These are phyloP conservation scores for Hyposoter didymator DNA, from an alignment of 2,888 invertebrate species.

Conservation along the genomic window DNA sequence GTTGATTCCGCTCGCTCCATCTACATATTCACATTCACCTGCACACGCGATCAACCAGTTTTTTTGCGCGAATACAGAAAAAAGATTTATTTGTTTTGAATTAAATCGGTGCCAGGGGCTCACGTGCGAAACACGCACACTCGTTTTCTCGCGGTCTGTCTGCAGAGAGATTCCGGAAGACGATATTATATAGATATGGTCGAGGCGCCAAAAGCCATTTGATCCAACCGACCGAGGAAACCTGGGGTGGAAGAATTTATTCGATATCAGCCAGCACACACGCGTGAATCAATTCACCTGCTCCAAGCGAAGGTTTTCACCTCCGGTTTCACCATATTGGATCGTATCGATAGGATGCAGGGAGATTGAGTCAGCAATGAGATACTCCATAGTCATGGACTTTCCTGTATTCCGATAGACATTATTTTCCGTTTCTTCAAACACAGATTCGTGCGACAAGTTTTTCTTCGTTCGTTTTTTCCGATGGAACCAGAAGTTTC, in stretches of 20 bases:
- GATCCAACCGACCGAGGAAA: slow-evolving; percentile 44
- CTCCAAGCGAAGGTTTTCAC: slow-evolving; percentile 20
- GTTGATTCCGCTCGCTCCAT: not conserved
- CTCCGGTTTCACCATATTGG: not conserved
- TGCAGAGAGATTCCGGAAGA: not conserved
- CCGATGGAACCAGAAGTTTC: not conserved
- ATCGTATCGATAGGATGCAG: slow-evolving; percentile 38
- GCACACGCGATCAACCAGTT: slow-evolving; percentile 45
- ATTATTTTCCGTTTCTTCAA: not conserved
- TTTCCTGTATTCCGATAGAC: slow-evolving; percentile 11
- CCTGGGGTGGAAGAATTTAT: slow-evolving; percentile 56
- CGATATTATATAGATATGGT: slow-evolving; percentile 2
- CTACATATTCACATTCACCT: not conserved
- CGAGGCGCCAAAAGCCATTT: slow-evolving; percentile 13
- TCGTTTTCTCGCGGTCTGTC: not conserved
- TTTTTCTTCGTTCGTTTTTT: not conserved
- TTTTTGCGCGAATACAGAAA: slow-evolving; percentile 29
- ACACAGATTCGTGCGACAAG: not conserved
- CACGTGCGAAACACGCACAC: slow-evolving; percentile 10
- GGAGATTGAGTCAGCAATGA: slow-evolving; percentile 52
- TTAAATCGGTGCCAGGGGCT: slow-evolving; percentile 41
- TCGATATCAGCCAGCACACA: slow-evolving; percentile 53
- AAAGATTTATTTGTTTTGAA: slow-evolving; percentile 58
- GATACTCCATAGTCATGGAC: slow-evolving; percentile 42
- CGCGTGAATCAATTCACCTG: slow-evolving; percentile 58